Evolutionary conservation across 2,888 invertebrate species (phyloP), one percentile per base, ranked within the genome.

Genomic region (Leptopilina syphax): DNA sequence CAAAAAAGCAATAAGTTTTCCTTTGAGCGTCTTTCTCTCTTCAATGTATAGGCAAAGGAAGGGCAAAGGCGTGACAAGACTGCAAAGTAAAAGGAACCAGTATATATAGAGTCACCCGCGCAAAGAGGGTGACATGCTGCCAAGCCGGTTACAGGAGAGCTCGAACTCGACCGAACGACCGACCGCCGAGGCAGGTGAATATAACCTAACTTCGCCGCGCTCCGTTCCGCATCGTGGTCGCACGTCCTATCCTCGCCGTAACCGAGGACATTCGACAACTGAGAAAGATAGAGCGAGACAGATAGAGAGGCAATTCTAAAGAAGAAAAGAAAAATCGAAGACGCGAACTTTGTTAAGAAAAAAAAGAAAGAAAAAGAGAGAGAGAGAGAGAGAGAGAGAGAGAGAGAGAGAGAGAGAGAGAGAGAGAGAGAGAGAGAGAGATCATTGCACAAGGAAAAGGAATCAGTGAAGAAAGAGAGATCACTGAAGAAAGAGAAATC

Each of bases 51-150:
- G 86, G 86, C 85, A 85, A 87, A 87, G 86, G 88, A 86, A 89
- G 86, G 87, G 86, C 34, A 34, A 89, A 89, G 89, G 90, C 91
- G 90, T 90, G 90, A 91, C 91, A 89, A 89, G 90, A 89, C 90
- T 89, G 88, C 89, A 87, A 88, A 91, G 91, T 88, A 89, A 91
- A 90, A 89, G 90, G 88, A 90, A 86, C 88, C 88, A 87, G 88
- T 34, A 8, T 88, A 88, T 88, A 89, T 88, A 89, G 88, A 91
- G 88, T 91, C 91, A 91, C 91, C 91, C 91, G 91, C 91, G 89
- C 90, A 90, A 44, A 44, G 86, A 90, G 91, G 90, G 90, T 91
- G 91, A 91, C 91, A 91, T 91, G 91, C 91, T 90, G 91, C 90
- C 91, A 87, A 91, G 91, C 91, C 91, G 91, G 91, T 91, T 91